Percentiles rank a stretch among this genome's conserved stretches.
phyloP scores from a whole-genome alignment of 2,113 vertebrate genomes.

The Cygnus atratus region DNA sequence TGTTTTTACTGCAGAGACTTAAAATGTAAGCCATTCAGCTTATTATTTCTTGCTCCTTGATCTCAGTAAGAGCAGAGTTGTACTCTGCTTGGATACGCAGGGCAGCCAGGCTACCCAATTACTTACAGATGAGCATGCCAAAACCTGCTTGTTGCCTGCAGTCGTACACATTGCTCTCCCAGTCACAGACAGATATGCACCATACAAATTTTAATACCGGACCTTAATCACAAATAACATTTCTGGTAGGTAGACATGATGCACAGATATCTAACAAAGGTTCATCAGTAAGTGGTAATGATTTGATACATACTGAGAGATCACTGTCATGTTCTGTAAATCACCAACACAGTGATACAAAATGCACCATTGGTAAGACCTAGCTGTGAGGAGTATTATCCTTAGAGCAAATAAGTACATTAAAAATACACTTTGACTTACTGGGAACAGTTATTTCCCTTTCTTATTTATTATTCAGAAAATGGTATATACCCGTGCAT shows the following conservation, averaged over 20 bases:
- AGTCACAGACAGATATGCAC: neutral
- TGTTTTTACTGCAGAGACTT: neutral
- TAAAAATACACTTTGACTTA: neutral
- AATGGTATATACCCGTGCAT: neutral
- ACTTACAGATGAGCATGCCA: neutral
- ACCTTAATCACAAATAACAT: neutral
- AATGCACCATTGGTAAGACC: neutral
- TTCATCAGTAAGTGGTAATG: neutral
- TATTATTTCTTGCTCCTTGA: neutral
- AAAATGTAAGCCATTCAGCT: neutral
- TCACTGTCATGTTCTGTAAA: neutral
- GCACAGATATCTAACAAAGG: neutral
- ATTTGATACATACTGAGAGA: neutral
- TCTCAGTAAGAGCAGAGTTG: neutral
- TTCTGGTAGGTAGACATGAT: too few species aligned
- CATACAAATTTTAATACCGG: neutral
- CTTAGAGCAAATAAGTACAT: neutral
- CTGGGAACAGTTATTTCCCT: neutral
- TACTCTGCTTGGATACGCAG: neutral
- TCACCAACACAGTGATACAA: neutral
- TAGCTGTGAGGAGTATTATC: neutral
- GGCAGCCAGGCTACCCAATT: neutral
- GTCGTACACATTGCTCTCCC: neutral
- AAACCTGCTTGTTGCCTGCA: neutral
- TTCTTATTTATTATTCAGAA: neutral